Conservation (phyloP, 1,140 invertebrate species). For the Zaprionus davidi region DNA sequence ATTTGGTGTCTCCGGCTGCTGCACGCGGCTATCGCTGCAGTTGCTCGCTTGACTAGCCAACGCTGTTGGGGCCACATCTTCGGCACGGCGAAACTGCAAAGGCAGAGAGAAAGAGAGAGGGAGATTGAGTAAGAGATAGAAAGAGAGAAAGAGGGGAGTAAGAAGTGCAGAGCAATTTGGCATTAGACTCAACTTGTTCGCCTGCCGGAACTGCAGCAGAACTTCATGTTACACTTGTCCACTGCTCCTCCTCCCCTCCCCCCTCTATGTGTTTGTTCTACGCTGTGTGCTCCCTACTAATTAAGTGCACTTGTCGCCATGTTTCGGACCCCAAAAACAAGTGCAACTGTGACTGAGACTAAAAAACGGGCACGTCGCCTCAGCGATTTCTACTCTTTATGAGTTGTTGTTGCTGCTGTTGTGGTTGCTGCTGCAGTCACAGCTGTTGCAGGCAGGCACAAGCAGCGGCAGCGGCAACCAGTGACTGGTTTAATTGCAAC, state of each 20-base stretch:
- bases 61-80: constrained; percentile 75
- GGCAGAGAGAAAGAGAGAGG: constrained; percentile 7
- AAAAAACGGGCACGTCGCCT: constrained; percentile 55
- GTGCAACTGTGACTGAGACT: constrained; percentile 19
- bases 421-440: constrained; percentile 50
- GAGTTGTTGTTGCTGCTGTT: constrained; percentile 42
- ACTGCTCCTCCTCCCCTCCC: no score
- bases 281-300: constrained; percentile 57
- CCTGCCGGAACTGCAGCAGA: constrained; percentile 63
- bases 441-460: constrained; percentile 43
- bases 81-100: constrained; percentile 43
- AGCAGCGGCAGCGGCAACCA: constrained; percentile 49
- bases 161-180: constrained; percentile 51
- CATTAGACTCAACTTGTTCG: constrained; percentile 63
- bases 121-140: neutral
- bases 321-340: constrained; percentile 34
- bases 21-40: constrained; percentile 42
- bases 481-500: constrained; percentile 81
- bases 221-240: constrained; percentile 28
- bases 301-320: constrained; percentile 78
- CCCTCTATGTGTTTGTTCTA: constrained; percentile 4
- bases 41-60: constrained; percentile 78
- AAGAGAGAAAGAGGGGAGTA: constrained; percentile 11
- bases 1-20: constrained; percentile 77
- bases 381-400: constrained; percentile 79